Percentiles rank a stretch among this genome's conserved stretches.
These are phyloP conservation scores for Leptocoma aspasia DNA, from an alignment of 2,113 vertebrate species.

Conservation along the genomic window DNA sequence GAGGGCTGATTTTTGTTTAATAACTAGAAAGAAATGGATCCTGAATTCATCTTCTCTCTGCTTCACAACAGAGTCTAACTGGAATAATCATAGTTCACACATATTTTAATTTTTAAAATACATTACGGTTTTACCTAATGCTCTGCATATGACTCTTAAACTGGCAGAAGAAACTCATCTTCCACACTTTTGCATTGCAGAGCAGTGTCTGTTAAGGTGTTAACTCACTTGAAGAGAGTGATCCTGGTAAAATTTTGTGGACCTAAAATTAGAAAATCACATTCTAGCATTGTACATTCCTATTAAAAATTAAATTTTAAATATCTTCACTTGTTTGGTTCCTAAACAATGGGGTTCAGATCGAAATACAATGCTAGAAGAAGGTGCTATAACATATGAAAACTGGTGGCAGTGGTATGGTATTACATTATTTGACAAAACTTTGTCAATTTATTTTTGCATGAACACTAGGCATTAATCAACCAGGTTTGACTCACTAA, in stretches of 20 bases:
- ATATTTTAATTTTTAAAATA: not conserved
- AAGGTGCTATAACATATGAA: not conserved
- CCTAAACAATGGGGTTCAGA: not conserved
- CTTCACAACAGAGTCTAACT: not conserved
- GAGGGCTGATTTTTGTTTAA: not conserved
- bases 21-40: not conserved
- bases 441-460: not conserved
- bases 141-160: not conserved
- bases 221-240: not conserved
- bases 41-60: not conserved
- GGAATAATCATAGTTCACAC: not conserved
- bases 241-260: not conserved
- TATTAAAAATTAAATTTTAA: not conserved
- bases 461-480: not conserved
- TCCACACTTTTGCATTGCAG: not conserved
- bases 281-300: not conserved
- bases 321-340: not conserved
- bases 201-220: not conserved
- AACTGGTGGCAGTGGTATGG: not conserved
- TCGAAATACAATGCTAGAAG: not conserved
- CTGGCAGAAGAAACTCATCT: not conserved
- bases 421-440: not conserved
- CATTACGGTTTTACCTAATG: rapidly evolving
- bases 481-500: not conserved
- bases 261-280: not conserved